phyloP scores from a whole-genome alignment of 2,888 invertebrate genomes.

The Norana najaformis region DNA sequence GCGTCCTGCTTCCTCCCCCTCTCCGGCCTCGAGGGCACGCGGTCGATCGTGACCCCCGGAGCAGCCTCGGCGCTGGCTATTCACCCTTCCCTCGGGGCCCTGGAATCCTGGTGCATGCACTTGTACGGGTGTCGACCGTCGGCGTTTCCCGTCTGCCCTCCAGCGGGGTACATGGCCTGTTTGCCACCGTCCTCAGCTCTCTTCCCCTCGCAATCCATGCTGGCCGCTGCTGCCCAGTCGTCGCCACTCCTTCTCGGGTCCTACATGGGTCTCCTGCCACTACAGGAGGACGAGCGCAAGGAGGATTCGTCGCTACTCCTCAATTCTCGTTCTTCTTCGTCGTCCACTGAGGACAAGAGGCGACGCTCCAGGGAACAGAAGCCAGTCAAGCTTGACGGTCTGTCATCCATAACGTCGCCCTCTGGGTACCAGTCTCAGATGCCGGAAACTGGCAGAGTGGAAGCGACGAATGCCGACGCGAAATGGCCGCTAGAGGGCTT shows the following conservation, averaged over 20 bases:
- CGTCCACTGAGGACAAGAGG: background rate
- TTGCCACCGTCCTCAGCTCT: background rate
- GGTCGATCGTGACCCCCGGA: background rate
- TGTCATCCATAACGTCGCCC: background rate
- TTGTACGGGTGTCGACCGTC: background rate
- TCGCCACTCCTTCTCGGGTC: background rate
- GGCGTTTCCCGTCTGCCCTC: background rate
- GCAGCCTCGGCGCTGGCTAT: background rate
- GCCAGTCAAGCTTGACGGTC: background rate
- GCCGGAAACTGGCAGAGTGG: background rate
- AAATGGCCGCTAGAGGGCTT: background rate
- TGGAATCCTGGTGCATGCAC: background rate
- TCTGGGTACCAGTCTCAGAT: background rate
- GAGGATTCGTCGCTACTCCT: no score
- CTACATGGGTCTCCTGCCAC: background rate
- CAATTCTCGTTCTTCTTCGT: background rate
- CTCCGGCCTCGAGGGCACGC: constrained; percentile 36
- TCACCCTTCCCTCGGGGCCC: constrained; percentile 9
- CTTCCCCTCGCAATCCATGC: background rate
- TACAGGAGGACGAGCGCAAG: background rate
- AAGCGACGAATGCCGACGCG: background rate
- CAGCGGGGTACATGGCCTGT: constrained; percentile 9
- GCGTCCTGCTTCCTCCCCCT: constrained; percentile 37
- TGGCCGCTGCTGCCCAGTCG: background rate
- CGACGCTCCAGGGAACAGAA: background rate